Conservation (phyloP, 2,888 invertebrate genomes). For the Lepidonotus clava region DNA sequence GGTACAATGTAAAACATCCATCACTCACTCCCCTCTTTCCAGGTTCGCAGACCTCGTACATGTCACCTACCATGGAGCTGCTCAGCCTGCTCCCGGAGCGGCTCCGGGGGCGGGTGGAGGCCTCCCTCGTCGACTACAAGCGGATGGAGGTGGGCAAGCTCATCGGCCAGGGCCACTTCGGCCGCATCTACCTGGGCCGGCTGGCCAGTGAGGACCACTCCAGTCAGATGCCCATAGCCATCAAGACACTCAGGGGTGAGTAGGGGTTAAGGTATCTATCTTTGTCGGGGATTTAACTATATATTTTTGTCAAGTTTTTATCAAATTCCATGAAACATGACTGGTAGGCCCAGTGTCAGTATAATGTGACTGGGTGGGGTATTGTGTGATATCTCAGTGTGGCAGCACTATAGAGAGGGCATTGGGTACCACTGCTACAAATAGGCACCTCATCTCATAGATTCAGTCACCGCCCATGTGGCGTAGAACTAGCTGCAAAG, state of each 20-base stretch:
- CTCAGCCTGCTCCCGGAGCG: slow-evolving; percentile 52
- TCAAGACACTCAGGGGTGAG: slow-evolving; percentile 55
- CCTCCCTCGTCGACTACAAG: slow-evolving; percentile 54
- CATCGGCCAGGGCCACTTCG: slow-evolving; percentile 58
- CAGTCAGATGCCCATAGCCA: slow-evolving; percentile 46
- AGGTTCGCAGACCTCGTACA: slow-evolving; percentile 55
- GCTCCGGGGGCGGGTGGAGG: slow-evolving; percentile 8
- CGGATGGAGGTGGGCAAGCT: slow-evolving; percentile 56
- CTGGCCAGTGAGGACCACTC: slow-evolving; percentile 29
- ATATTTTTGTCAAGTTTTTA: no score
- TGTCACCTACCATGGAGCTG: slow-evolving; percentile 51
- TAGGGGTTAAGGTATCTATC: not conserved
- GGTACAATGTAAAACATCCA: no score
- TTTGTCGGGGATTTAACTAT: not conserved
- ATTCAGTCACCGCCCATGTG: no score
- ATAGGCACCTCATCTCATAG: no score
- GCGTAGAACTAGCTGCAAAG: no score
- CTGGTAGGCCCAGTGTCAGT: no score
- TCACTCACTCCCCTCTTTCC: slow-evolving; percentile 10
- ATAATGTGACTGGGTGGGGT: no score
- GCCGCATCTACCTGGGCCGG: slow-evolving; percentile 49
- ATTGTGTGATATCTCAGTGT: no score
- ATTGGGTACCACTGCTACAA: no score
- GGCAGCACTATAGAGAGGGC: no score
- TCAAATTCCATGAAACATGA: no score